Conservation (phyloP, 2,888 invertebrate genomes). For the Scaptomyza parva region DNA sequence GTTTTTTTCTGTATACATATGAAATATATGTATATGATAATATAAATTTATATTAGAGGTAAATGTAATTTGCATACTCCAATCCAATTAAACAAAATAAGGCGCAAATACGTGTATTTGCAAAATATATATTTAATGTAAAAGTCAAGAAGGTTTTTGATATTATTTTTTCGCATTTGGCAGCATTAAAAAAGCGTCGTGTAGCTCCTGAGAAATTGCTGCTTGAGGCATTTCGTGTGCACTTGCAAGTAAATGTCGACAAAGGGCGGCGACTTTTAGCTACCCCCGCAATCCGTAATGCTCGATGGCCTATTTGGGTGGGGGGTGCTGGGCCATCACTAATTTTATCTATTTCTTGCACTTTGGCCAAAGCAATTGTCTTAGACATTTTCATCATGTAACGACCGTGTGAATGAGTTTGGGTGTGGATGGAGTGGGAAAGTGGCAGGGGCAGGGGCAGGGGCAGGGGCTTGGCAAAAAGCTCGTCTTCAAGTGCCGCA, state of each 20-base stretch:
- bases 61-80: slow-evolving; percentile 35
- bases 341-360: slow-evolving; percentile 80
- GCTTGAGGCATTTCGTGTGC: slow-evolving; percentile 30
- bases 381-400: slow-evolving; percentile 74
- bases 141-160: slow-evolving; percentile 37
- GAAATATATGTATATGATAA: slow-evolving; percentile 8
- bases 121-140: slow-evolving; percentile 43
- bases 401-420: slow-evolving; percentile 9
- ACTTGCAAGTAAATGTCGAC: slow-evolving; percentile 41
- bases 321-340: slow-evolving; percentile 58
- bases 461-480: not conserved
- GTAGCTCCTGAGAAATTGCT: slow-evolving; percentile 30
- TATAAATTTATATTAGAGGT: slow-evolving; percentile 26
- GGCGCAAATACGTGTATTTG: slow-evolving; percentile 19
- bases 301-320: slow-evolving; percentile 27
- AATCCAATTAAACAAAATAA: slow-evolving; percentile 66
- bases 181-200: slow-evolving; percentile 28
- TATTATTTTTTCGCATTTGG: slow-evolving; percentile 34
- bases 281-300: not conserved
- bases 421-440: not conserved
- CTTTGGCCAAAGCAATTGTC: slow-evolving; percentile 79
- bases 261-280: slow-evolving; percentile 47
- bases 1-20: not conserved
- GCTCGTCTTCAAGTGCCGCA: slow-evolving; percentile 34
- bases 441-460: no score